Percentiles rank a stretch among this genome's conserved stretches.
phyloP scores from a whole-genome alignment of 2,113 vertebrate species.

The Prolemur simus region DNA sequence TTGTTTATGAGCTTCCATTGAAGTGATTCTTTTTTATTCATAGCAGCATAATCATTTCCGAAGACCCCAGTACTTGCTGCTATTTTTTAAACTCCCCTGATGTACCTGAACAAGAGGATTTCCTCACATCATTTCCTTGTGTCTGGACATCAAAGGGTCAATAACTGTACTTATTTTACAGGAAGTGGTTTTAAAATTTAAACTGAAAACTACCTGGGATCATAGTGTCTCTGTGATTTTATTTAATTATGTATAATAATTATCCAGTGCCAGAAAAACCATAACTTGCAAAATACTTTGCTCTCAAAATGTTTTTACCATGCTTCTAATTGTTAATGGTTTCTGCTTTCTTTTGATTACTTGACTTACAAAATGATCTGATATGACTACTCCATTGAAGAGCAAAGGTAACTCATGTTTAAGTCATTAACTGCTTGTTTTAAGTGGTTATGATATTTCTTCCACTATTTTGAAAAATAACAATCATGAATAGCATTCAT shows the following conservation, averaged over 20 bases:
- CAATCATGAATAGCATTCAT: slow-evolving; percentile 71
- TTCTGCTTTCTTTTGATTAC: slow-evolving; percentile 72
- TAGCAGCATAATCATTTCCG: slow-evolving; percentile 70
- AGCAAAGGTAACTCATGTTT: slow-evolving; percentile 54
- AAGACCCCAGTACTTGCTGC: slow-evolving; percentile 58
- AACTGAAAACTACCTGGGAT: slow-evolving; percentile 73
- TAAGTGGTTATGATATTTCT: slow-evolving; percentile 53
- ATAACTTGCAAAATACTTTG: slow-evolving; percentile 73
- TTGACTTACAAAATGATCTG: slow-evolving; percentile 63
- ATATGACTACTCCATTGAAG: slow-evolving; percentile 74
- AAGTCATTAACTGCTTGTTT: slow-evolving; percentile 73
- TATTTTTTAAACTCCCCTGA: slow-evolving; percentile 43
- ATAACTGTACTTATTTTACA: slow-evolving; percentile 56
- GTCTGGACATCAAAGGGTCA: slow-evolving; percentile 71
- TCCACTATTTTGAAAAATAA: slow-evolving; percentile 66
- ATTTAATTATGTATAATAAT: slow-evolving; percentile 71
- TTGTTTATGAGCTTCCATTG: slow-evolving; percentile 30
- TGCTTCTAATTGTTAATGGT: slow-evolving; percentile 65
- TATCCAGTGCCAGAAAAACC: slow-evolving; percentile 74
- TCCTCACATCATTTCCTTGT: slow-evolving; percentile 63
- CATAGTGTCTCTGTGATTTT: slow-evolving; percentile 79
- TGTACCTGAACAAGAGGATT: slow-evolving; percentile 62
- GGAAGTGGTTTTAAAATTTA: slow-evolving; percentile 70
- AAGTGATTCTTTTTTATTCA: background rate
- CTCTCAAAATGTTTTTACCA: slow-evolving; percentile 65